Evolutionary conservation across 2,888 invertebrate genomes (phyloP).

Genomic region (Anthophora plumipes): DNA sequence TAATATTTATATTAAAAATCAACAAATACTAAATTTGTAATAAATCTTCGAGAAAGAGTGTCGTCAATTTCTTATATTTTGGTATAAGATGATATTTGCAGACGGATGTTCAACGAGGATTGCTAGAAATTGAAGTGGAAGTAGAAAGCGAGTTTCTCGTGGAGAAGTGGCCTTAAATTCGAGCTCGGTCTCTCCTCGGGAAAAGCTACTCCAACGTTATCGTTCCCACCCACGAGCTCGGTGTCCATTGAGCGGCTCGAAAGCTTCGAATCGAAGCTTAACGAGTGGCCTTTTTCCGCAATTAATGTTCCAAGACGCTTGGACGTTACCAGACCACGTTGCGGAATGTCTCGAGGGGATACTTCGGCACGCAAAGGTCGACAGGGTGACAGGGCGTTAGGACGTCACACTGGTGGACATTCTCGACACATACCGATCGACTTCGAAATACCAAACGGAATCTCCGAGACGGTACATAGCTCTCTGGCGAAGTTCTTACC

Average conservation of each 20-base stretch:
- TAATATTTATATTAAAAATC: too few species aligned
- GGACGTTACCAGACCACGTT: constrained; percentile 42
- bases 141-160: background rate
- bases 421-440: constrained; percentile 81
- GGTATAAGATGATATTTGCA: too few species aligned
- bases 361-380: constrained; percentile 70
- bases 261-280: constrained; percentile 45
- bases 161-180: constrained; percentile 15
- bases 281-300: constrained; percentile 48
- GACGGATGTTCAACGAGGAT: background rate
- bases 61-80: too few species aligned
- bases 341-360: constrained; percentile 71
- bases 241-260: constrained; percentile 32
- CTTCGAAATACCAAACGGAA: constrained; percentile 77
- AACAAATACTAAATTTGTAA: too few species aligned
- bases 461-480: constrained; percentile 33
- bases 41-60: too few species aligned
- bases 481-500: constrained; percentile 60
- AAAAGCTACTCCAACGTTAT: background rate
- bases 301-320: constrained; percentile 58
- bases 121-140: background rate
- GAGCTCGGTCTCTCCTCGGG: background rate
- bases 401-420: constrained; percentile 83
- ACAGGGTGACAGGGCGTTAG: constrained; percentile 79
- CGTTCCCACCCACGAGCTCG: constrained; percentile 28